phyloP scores from a whole-genome alignment of 1,140 invertebrate genomes.

The Cyclargus thomasi region DNA sequence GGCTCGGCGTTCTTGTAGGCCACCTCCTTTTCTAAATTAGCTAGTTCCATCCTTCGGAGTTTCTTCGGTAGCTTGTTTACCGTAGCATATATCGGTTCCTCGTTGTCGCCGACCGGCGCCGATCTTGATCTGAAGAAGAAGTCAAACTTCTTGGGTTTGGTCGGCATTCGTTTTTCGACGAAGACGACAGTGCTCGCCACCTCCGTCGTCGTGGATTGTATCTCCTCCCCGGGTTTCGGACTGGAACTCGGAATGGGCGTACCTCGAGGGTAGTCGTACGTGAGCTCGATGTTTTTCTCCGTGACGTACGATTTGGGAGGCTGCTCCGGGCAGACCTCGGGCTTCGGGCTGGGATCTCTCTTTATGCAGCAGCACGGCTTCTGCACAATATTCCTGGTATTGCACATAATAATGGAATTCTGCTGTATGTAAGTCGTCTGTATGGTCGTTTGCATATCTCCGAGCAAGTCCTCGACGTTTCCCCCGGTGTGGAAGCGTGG shows the following conservation, averaged over 20 bases:
- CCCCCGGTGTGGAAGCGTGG: slow-evolving; percentile 64
- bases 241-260: slow-evolving; percentile 51
- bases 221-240: slow-evolving; percentile 48
- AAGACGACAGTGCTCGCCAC: slow-evolving; percentile 72
- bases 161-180: slow-evolving; percentile 66
- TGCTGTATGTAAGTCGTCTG: slow-evolving; percentile 63
- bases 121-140: slow-evolving; percentile 71
- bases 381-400: slow-evolving; percentile 63
- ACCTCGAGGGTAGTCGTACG: slow-evolving; percentile 69
- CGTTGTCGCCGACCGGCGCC: slow-evolving; percentile 65
- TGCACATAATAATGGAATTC: slow-evolving; percentile 72
- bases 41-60: slow-evolving; percentile 65
- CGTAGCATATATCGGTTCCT: slow-evolving; percentile 72
- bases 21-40: slow-evolving; percentile 71
- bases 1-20: slow-evolving; percentile 59
- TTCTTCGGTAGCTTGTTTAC: slow-evolving; percentile 72
- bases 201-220: slow-evolving; percentile 67
- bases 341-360: slow-evolving; percentile 38
- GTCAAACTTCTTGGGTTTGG: slow-evolving; percentile 64
- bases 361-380: slow-evolving; percentile 63
- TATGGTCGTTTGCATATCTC: slow-evolving; percentile 61
- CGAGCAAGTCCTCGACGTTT: slow-evolving; percentile 66
- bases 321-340: slow-evolving; percentile 35
- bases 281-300: slow-evolving; percentile 72
- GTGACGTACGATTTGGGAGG: slow-evolving; percentile 62